These are phyloP conservation scores for Verasper variegatus DNA, from an alignment of 2,113 vertebrate genomes.

Conservation along the genomic window DNA sequence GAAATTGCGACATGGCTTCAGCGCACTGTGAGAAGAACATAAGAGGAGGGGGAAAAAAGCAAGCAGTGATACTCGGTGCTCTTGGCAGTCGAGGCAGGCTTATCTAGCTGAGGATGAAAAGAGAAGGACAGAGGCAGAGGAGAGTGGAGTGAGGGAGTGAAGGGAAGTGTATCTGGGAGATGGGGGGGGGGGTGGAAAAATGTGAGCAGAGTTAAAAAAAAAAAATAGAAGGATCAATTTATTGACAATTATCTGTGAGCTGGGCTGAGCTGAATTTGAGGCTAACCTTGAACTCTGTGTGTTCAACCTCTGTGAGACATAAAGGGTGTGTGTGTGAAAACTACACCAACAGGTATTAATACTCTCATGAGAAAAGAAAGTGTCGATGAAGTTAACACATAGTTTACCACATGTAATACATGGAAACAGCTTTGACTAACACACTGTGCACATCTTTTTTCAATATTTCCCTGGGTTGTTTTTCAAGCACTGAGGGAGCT, in stretches of 20 bases:
- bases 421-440: neutral
- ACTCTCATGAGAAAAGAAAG: slow-evolving; percentile 36
- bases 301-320: slow-evolving; percentile 52
- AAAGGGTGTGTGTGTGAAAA: slow-evolving; percentile 8
- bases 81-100: slow-evolving; percentile 77
- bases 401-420: neutral
- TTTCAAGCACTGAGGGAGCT: neutral
- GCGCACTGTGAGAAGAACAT: slow-evolving; percentile 74
- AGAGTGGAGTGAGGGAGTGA: slow-evolving; percentile 66
- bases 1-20: slow-evolving; percentile 82
- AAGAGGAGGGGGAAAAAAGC: slow-evolving; percentile 53
- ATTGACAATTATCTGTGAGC: slow-evolving; percentile 79
- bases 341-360: slow-evolving; percentile 35
- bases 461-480: neutral
- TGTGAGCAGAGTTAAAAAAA: slow-evolving; percentile 52
- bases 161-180: slow-evolving; percentile 41
- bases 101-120: slow-evolving; percentile 76
- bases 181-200: slow-evolving; percentile 50
- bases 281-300: slow-evolving; percentile 73
- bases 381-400: neutral
- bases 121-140: slow-evolving; percentile 71
- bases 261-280: slow-evolving; percentile 56
- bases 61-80: slow-evolving; percentile 76
- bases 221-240: slow-evolving; percentile 70
- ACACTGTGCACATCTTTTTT: neutral